Evolutionary conservation across 1,140 invertebrate genomes (phyloP), one percentile per base, ranked within the genome.

Genomic region (Mamestra configurata): DNA sequence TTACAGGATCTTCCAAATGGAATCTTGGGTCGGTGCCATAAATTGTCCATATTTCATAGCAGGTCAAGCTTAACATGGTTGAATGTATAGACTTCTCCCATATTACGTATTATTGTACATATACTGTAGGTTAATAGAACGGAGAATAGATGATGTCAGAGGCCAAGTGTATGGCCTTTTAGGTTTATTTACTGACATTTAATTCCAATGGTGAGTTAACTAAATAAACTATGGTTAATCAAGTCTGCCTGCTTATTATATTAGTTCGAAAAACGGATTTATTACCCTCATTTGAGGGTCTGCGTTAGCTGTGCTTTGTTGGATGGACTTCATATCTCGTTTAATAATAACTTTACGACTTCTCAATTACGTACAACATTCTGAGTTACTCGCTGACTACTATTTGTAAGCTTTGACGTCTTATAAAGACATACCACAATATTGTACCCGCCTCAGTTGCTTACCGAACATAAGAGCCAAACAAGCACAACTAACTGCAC

Each of bases 121-220:
- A 57, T 66, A 61, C 8, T 66, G 61, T 66, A 22, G n/a, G 61
- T 22, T 66, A 31, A 66, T 40, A 66, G 8, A 66, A 40, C 40
- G 35, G 31, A 64, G 31, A 64, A 64, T 40, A 57, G 53, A 40
- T 66, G 61, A 66, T 66, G 61, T 66, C 61, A 66, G 35, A 66
- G 35, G n/a, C 35, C 7, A 66, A 59, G 24, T 59, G 61, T 64
- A 20, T 20, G 59, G 31, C 61, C 61, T 40, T 66, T 66, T 66
- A 66, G 18, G 10, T 40, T 40, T 40, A 40, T 40, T 22, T 40
- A 40, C 35, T 40, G 35, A 40, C 31, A 66, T 66, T 66, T 40
- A 66, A 22, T 40, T 49, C 43, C 15, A n/a, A 49, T n/a, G 43
- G 43, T 49, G 43, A 49, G 13, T 40, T 6, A 31, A 31, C 2